phyloP scores from a whole-genome alignment of 2,797 vertebrate genomes.

The Vespertilio murinus region DNA sequence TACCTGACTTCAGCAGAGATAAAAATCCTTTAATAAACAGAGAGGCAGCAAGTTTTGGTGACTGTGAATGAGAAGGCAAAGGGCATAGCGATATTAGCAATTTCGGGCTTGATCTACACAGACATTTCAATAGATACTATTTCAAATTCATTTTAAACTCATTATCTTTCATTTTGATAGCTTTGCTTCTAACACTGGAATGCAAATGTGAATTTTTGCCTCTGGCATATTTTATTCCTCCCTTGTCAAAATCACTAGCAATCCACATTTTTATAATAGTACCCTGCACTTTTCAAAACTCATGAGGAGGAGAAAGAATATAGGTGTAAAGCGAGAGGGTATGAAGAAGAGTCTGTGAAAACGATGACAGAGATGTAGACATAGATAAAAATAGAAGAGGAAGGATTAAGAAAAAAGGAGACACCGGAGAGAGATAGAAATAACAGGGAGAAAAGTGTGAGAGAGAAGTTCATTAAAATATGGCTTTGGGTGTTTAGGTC shows the following conservation, averaged over 20 bases:
- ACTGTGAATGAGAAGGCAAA: conserved; percentile 55
- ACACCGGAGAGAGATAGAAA: background rate
- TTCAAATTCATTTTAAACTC: conserved; percentile 61
- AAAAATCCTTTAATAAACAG: conserved; percentile 68
- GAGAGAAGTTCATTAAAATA: background rate
- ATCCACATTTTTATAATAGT: background rate
- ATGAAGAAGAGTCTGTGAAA: background rate
- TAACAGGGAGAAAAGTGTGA: background rate
- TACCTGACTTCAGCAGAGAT: conserved; percentile 57
- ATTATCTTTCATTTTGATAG: conserved; percentile 64
- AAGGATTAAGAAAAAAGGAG: background rate
- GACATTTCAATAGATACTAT: conserved; percentile 61
- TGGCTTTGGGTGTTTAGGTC: background rate
- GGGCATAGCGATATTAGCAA: conserved; percentile 50
- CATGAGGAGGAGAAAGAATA: background rate
- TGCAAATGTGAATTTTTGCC: conserved; percentile 67
- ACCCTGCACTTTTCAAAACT: background rate
- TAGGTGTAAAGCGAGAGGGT: background rate
- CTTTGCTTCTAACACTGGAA: conserved; percentile 41
- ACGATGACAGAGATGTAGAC: background rate
- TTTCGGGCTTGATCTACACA: conserved; percentile 64
- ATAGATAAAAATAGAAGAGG: background rate
- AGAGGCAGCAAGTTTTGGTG: conserved; percentile 44
- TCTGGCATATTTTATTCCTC: conserved; percentile 46
- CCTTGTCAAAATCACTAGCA: conserved; percentile 50